Evolutionary conservation across 2,113 vertebrate genomes (phyloP).

Genomic region (Salvelinus alpinus): DNA sequence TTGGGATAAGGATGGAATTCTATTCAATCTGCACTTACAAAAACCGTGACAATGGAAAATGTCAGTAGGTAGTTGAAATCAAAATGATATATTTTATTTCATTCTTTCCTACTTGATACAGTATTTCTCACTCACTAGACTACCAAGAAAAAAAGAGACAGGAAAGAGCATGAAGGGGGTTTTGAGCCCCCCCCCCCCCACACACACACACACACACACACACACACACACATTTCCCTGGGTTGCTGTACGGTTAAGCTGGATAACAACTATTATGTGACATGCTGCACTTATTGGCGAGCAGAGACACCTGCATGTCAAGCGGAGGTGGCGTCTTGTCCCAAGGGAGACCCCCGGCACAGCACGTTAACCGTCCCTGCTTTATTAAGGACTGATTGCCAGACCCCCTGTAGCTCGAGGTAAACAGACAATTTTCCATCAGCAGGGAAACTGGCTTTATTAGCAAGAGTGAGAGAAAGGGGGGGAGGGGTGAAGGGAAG

Average conservation of each 20-base stretch:
- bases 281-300: slow-evolving; percentile 78
- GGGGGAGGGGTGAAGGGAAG: slow-evolving; percentile 24
- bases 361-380: slow-evolving; percentile 91
- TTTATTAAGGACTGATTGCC: slow-evolving; percentile 89
- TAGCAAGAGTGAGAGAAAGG: slow-evolving; percentile 67
- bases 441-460: slow-evolving; percentile 87
- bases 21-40: background rate
- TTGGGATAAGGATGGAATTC: background rate
- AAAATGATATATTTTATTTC: no score
- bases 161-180: slow-evolving; percentile 42
- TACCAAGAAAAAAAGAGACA: background rate
- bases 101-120: no score
- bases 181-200: slow-evolving; percentile 31
- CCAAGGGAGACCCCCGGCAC: slow-evolving; percentile 84
- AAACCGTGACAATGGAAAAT: no score
- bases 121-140: no score
- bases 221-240: slow-evolving; percentile 35
- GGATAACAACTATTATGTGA: slow-evolving; percentile 81
- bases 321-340: slow-evolving; percentile 80
- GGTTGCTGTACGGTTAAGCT: slow-evolving; percentile 73
- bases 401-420: slow-evolving; percentile 81
- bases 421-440: slow-evolving; percentile 90
- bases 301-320: slow-evolving; percentile 82
- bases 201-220: slow-evolving; percentile 27
- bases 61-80: no score